These are phyloP conservation scores for Premnoplex brunnescens DNA, from an alignment of 2,797 vertebrate species.

Conservation along the genomic window DNA sequence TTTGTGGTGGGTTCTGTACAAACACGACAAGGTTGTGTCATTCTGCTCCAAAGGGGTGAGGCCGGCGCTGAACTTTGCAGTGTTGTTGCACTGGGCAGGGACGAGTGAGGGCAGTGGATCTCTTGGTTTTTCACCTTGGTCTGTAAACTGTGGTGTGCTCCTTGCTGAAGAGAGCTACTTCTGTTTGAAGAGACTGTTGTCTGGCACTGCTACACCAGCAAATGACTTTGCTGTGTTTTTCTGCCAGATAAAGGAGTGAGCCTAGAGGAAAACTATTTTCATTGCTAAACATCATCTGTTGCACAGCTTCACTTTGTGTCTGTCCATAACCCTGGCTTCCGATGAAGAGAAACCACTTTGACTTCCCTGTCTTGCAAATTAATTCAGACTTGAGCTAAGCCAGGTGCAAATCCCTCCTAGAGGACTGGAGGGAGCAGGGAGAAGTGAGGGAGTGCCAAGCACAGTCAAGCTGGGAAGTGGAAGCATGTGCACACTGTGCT, in stretches of 20 bases:
- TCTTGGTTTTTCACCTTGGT: not conserved
- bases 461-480: not conserved
- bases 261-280: constrained; percentile 14
- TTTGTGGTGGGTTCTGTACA: not conserved
- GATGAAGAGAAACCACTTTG: not conserved
- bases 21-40: not conserved
- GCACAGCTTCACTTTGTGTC: constrained; percentile 17
- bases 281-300: constrained; percentile 12
- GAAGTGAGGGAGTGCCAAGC: not conserved
- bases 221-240: not conserved
- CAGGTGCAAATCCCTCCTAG: constrained; percentile 41
- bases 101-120: not conserved
- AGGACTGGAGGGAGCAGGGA: not conserved
- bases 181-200: not conserved
- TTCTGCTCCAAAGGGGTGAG: rapidly evolving
- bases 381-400: constrained; percentile 12
- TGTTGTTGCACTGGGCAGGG: not conserved
- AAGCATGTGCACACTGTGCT: not conserved
- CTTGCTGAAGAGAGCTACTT: not conserved
- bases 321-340: not conserved
- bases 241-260: not conserved
- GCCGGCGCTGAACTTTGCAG: not conserved
- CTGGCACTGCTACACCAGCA: not conserved
- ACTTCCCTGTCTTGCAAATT: not conserved
- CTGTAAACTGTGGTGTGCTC: not conserved